These are phyloP conservation scores for Myrmophylax atrothorax DNA, from an alignment of 2,113 vertebrate genomes.

Conservation along the genomic window DNA sequence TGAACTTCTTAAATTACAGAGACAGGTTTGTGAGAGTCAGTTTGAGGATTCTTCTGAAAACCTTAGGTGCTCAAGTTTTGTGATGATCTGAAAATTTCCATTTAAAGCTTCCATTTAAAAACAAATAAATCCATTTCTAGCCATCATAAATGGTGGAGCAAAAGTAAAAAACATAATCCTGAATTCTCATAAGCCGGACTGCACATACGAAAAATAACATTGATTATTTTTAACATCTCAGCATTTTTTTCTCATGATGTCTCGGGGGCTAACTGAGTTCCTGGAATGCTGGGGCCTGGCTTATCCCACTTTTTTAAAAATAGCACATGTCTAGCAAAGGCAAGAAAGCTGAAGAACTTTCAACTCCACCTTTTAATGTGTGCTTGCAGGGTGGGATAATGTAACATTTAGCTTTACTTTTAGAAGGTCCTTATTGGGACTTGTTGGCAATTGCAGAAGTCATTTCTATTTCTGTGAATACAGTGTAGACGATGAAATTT, in stretches of 20 bases:
- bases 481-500: background rate
- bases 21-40: background rate
- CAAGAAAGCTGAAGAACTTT: background rate
- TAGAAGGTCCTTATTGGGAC: background rate
- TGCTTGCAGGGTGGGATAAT: background rate
- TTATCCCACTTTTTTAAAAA: conserved; percentile 24
- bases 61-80: background rate
- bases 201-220: background rate
- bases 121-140: background rate
- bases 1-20: background rate
- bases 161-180: background rate
- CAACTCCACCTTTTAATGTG: background rate
- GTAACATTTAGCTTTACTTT: background rate
- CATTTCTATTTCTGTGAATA: background rate
- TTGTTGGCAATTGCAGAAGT: background rate
- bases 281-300: conserved; percentile 25
- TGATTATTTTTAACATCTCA: conserved; percentile 60
- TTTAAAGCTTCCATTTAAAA: background rate
- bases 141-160: background rate
- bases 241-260: conserved; percentile 42
- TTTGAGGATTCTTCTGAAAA: background rate
- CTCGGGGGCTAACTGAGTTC: background rate
- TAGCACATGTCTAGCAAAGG: background rate
- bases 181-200: background rate
- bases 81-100: background rate